A percentile compares a stretch with the other conserved stretches of the same genome.
phyloP scores from a whole-genome alignment of 35 echinoderm and acorn worm genomes.

The Amphiura filiformis region DNA sequence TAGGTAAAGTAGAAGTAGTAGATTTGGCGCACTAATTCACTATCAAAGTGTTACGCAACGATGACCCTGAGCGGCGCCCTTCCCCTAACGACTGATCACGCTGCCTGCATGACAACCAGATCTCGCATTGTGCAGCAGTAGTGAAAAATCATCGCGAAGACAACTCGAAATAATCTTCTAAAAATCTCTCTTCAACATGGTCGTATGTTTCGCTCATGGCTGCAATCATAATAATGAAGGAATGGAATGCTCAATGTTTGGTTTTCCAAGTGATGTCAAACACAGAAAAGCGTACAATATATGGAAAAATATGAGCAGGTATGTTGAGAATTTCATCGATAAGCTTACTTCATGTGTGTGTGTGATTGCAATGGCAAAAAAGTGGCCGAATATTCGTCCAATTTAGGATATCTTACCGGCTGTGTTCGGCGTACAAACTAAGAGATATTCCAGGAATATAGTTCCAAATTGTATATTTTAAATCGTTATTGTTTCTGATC shows the following conservation, averaged over 20 bases:
- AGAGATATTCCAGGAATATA: background rate
- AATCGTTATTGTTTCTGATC: background rate
- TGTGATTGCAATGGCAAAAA: background rate
- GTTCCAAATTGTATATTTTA: background rate
- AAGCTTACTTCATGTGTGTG: background rate
- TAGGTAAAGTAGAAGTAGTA: too few species aligned
- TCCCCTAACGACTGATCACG: background rate
- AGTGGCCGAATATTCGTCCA: too few species aligned
- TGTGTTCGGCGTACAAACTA: too few species aligned
- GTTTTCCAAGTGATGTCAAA: background rate
- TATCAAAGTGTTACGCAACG: background rate
- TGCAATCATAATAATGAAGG: background rate
- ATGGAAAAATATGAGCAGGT: background rate
- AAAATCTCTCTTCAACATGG: background rate
- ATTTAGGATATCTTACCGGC: too few species aligned
- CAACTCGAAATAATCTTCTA: background rate
- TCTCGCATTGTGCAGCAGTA: background rate
- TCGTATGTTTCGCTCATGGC: background rate
- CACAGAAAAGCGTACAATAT: background rate
- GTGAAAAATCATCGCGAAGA: background rate
- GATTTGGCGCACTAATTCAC: too few species aligned
- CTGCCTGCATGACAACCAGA: background rate
- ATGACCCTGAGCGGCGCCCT: background rate
- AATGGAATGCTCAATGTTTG: background rate
- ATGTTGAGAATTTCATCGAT: background rate